Percentiles rank a stretch among this genome's conserved stretches.
phyloP scores from a whole-genome alignment of 2,113 vertebrate species.

The Lates calcarifer region DNA sequence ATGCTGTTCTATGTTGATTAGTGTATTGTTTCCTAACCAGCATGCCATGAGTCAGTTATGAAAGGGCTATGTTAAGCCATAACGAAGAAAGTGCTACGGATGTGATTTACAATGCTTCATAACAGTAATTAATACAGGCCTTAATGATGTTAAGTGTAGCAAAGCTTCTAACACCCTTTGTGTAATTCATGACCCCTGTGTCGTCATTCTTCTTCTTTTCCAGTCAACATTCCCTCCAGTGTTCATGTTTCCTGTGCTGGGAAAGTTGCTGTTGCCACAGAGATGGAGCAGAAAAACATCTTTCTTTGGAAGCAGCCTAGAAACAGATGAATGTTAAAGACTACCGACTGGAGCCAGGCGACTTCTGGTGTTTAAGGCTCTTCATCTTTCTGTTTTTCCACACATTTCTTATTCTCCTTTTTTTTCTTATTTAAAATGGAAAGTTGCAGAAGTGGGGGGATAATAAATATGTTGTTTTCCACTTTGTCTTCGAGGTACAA shows the following conservation, averaged over 20 bases:
- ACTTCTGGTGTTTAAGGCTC: conserved; percentile 51
- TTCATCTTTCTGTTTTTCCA: conserved; percentile 49
- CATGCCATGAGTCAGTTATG: conserved; percentile 54
- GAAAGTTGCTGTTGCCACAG: conserved; percentile 77
- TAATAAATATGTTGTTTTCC: conserved; percentile 57
- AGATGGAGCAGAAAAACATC: conserved; percentile 75
- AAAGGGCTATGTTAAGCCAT: conserved; percentile 49
- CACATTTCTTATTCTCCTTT: conserved; percentile 43
- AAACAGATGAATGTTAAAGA: conserved; percentile 67
- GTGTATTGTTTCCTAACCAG: conserved; percentile 59
- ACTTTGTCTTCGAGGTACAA: conserved; percentile 58
- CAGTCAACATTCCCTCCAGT: conserved; percentile 51
- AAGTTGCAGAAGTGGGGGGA: conserved; percentile 37
- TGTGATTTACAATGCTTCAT: conserved; percentile 65
- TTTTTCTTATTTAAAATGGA: conserved; percentile 26
- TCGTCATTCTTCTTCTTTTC: conserved; percentile 63
- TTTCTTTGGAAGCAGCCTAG: conserved; percentile 60
- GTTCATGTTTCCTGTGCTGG: conserved; percentile 62
- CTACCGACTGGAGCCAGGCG: conserved; percentile 36
- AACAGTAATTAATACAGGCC: conserved; percentile 67
- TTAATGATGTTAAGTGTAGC: conserved; percentile 74
- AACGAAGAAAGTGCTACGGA: conserved; percentile 51
- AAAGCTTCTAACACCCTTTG: conserved; percentile 67
- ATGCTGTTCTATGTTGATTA: conserved; percentile 47
- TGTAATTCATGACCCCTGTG: conserved; percentile 72